Base-by-base conservation (phyloP, 2,888 invertebrate genomes). In the Drosophila histrio region DNA sequence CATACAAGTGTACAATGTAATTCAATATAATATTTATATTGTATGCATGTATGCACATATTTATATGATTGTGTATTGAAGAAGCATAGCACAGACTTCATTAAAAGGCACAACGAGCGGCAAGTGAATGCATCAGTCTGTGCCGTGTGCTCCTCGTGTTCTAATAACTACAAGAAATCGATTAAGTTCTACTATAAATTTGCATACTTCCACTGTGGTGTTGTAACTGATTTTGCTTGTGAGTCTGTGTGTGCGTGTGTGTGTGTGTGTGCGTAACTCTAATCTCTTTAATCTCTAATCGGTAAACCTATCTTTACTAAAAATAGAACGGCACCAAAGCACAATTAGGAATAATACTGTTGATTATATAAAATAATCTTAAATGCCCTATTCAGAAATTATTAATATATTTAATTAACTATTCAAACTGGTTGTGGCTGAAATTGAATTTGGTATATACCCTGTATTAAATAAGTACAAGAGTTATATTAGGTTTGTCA, bases 221-320 rank as follows among this genome's bases (percentile, higher is more conserved):
- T 81, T 81, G 65, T 77, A 81, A 87, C 86, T 78, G 75, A 66
- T 78, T 70, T 52, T 77, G 56, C 66, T 65, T 67, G 59, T 84
- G 72, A 57, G 72, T 43, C 46, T 64, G 39, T 43, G 28, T 59
- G 22, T 54, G 47, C 28, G 59, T 36, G 13, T 6, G 22, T 32
- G 19, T 52, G 15, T 36, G 26, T 36, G 41, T 47, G 17, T 24
- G 39, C 19, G 21, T 52, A 22, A 41, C 30, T 7, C 24, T 17
- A 49, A 50, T 62, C 49, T 72, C 6, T 36, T 8, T n/a, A n/a
- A n/a, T 17, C n/a, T 72, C 54, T 61, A 39, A 77, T 72, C 66
- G 26, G 41, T 41, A 28, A 54, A 13, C n/a, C 39, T 19, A 54
- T 46, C 54, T 59, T 32, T 0, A 17, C 72, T 74, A 59, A 58